phyloP scores from a whole-genome alignment of 2,797 vertebrate species.

The Caiman crocodilus region DNA sequence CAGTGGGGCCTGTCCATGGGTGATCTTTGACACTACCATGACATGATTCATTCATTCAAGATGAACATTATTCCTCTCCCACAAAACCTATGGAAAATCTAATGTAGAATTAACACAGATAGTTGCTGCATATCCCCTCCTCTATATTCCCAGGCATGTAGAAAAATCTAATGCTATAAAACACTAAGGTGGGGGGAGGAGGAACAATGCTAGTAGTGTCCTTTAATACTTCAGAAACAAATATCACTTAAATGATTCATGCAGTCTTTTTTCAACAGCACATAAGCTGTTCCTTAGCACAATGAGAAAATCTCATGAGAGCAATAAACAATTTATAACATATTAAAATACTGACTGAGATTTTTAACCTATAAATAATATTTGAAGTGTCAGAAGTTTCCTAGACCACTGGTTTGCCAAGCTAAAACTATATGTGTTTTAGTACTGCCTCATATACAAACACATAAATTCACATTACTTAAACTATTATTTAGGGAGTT shows the following conservation, averaged over 20 bases:
- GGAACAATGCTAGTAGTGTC: neutral
- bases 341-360: neutral
- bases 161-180: neutral
- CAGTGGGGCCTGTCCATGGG: no score
- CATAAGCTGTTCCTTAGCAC: neutral
- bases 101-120: neutral
- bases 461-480: neutral
- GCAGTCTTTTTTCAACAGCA: neutral
- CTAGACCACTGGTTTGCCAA: neutral
- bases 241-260: neutral
- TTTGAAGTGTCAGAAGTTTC: neutral
- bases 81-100: neutral
- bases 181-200: neutral
- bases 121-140: neutral
- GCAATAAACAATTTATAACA: neutral
- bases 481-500: neutral
- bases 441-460: neutral
- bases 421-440: neutral
- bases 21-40: no score
- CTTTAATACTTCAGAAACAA: neutral
- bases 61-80: neutral
- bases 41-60: no score
- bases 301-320: neutral
- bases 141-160: neutral
- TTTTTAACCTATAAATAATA: neutral